Conservation (phyloP, 2,797 vertebrate genomes). For the Acipenser oxyrinchus region DNA sequence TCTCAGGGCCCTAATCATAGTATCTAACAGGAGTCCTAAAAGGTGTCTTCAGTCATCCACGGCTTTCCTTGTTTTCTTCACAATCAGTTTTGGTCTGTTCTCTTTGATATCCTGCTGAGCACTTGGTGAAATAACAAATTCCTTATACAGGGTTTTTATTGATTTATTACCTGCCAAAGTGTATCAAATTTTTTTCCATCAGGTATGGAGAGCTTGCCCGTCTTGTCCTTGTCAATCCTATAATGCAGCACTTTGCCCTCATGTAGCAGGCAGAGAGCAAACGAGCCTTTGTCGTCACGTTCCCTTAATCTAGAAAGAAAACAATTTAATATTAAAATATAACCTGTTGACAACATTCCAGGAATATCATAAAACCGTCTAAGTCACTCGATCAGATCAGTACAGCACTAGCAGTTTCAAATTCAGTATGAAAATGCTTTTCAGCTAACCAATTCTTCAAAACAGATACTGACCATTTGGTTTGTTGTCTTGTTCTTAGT, state of each 20-base stretch:
- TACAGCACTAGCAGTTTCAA: background rate
- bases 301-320: slow-evolving; percentile 71
- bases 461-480: too few relatives aligned
- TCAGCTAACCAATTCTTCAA: too few relatives aligned
- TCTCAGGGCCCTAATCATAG: too few relatives aligned
- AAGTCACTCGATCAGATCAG: too few relatives aligned
- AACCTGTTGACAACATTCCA: too few relatives aligned
- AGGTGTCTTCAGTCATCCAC: too few relatives aligned
- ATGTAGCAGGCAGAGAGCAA: slow-evolving; percentile 81
- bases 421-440: background rate
- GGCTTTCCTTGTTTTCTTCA: background rate
- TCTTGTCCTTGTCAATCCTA: slow-evolving; percentile 80
- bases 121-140: background rate
- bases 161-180: slow-evolving; percentile 81
- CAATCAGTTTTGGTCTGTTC: background rate
- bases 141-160: background rate
- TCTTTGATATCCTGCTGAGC: background rate
- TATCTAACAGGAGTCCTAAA: too few relatives aligned
- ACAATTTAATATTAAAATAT: background rate
- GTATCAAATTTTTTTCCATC: slow-evolving; percentile 97
- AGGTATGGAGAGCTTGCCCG: slow-evolving; percentile 82
- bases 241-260: slow-evolving; percentile 86
- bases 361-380: too few relatives aligned
- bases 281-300: slow-evolving; percentile 76
- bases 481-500: too few relatives aligned